These are phyloP conservation scores for Phalloptychus januarius DNA, from an alignment of 2,797 vertebrate genomes.

Conservation along the genomic window DNA sequence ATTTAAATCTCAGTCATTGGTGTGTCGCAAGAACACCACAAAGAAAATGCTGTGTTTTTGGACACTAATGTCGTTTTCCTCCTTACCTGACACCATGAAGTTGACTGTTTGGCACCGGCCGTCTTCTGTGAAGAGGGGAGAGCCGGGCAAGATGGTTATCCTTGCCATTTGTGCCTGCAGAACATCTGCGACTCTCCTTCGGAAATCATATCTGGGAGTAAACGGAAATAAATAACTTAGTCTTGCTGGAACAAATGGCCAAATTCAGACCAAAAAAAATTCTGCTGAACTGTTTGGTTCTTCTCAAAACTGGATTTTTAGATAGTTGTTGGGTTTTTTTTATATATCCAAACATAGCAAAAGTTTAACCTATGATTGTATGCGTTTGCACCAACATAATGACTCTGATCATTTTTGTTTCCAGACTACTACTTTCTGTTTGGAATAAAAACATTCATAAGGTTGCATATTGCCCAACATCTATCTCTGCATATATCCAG, in stretches of 20 bases:
- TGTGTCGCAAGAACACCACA: not conserved
- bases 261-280: not conserved
- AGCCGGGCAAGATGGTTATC: constrained; percentile 74
- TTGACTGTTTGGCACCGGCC: constrained; percentile 70
- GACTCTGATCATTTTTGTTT: not conserved
- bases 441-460: not conserved
- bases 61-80: not conserved
- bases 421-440: not conserved
- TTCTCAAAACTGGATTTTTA: not conserved
- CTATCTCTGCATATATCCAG: not conserved
- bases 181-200: constrained; percentile 69
- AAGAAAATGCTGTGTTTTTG: not conserved
- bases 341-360: not conserved
- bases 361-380: not conserved
- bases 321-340: not conserved
- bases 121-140: constrained; percentile 21
- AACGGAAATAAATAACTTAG: not conserved
- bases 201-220: constrained; percentile 76
- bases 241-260: too few species aligned
- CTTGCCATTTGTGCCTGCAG: constrained; percentile 49
- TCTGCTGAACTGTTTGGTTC: not conserved
- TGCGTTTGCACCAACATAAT: not conserved
- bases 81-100: constrained; percentile 78
- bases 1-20: not conserved
- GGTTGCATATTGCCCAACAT: not conserved